Conservation (phyloP, 2,113 vertebrate genomes). For the Grammatotria lemairii region DNA sequence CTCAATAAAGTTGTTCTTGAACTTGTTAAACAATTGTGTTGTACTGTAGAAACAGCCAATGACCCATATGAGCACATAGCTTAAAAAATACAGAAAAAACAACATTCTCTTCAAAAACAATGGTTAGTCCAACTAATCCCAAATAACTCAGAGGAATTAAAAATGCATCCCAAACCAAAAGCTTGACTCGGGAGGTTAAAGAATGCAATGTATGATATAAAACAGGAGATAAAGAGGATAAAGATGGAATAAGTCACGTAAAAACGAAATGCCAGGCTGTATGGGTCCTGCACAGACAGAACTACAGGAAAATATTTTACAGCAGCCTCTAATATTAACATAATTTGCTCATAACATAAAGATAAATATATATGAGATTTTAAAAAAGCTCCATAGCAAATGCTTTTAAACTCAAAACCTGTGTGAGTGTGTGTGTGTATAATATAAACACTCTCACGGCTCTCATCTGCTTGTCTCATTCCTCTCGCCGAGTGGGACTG, state of each 20-base stretch:
- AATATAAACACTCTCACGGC: background rate
- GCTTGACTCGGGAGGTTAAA: background rate
- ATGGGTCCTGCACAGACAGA: background rate
- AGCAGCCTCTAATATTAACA: background rate
- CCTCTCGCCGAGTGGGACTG: constrained; percentile 22
- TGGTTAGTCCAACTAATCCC: background rate
- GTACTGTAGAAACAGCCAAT: background rate
- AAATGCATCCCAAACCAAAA: background rate
- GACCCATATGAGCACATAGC: background rate
- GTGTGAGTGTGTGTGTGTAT: background rate
- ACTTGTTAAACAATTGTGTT: background rate
- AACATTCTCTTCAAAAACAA: background rate
- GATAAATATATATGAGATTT: background rate
- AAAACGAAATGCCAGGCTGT: background rate
- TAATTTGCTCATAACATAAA: background rate
- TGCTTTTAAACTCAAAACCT: background rate
- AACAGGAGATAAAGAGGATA: background rate
- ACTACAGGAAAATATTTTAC: background rate
- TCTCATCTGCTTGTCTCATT: constrained; percentile 41
- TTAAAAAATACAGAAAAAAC: background rate
- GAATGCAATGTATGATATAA: background rate
- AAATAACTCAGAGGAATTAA: background rate
- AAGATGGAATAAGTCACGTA: background rate
- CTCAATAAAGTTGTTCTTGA: background rate
- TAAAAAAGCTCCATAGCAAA: background rate